Conservation (phyloP, 2,888 invertebrate genomes). For the Drosophila anceps region DNA sequence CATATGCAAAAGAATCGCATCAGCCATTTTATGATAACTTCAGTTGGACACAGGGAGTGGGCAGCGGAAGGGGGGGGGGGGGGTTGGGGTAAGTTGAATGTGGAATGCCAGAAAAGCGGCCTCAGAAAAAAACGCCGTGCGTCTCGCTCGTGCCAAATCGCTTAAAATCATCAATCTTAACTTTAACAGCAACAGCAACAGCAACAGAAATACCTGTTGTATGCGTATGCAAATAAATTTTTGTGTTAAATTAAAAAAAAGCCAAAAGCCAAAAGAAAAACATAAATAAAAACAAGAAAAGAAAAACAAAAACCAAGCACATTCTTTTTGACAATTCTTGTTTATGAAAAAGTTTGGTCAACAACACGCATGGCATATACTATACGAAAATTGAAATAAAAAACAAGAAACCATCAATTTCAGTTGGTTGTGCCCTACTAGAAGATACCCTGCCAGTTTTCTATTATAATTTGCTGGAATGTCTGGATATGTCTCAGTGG, state of each 20-base stretch:
- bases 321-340: constrained; percentile 42
- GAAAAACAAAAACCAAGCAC: constrained; percentile 9
- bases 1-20: constrained; percentile 35
- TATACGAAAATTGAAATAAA: background rate
- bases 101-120: constrained; percentile 25
- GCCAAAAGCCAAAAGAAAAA: background rate
- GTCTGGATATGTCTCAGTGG: too few species aligned
- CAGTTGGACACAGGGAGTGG: background rate
- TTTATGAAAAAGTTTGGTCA: constrained; percentile 27
- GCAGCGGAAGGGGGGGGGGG: background rate
- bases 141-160: constrained; percentile 63
- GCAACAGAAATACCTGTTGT: constrained; percentile 31
- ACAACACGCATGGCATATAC: constrained; percentile 4
- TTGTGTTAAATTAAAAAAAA: constrained; percentile 12
- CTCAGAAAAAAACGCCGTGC: constrained; percentile 24
- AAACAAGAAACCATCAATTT: background rate
- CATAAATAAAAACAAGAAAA: constrained; percentile 8
- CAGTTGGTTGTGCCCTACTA: background rate
- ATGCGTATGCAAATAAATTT: constrained; percentile 53
- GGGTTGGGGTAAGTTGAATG: background rate
- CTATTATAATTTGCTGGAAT: too few species aligned
- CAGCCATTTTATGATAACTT: background rate
- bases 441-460: constrained; percentile 12
- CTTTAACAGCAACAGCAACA: constrained; percentile 38
- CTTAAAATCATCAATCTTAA: constrained; percentile 63